phyloP scores from a whole-genome alignment of 1,140 invertebrate species.

The Bathynomus jamesi region DNA sequence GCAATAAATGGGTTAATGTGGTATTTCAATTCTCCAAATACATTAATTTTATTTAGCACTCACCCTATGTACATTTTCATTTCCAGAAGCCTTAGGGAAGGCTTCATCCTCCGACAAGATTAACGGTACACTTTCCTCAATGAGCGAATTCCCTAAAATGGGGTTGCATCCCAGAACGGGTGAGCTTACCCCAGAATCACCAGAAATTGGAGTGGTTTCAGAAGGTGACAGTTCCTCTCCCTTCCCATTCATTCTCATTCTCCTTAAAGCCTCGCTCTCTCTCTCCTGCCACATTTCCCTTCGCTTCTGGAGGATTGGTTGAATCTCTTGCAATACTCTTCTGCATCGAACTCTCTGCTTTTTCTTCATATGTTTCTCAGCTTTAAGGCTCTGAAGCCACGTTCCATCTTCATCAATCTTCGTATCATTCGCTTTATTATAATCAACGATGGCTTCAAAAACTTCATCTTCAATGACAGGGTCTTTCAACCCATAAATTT shows the following conservation, averaged over 20 bases:
- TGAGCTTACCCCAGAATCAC: too few species aligned
- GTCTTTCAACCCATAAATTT: background rate
- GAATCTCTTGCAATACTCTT: background rate
- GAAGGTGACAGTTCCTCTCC: background rate
- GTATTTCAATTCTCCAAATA: too few species aligned
- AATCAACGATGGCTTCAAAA: background rate
- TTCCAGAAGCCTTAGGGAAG: too few species aligned
- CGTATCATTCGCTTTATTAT: background rate
- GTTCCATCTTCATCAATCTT: background rate
- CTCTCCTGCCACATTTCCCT: background rate
- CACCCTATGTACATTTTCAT: too few species aligned
- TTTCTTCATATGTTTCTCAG: background rate
- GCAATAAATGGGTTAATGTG: too few species aligned
- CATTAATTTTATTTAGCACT: too few species aligned
- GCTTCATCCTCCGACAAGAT: too few species aligned
- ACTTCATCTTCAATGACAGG: background rate
- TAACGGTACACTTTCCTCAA: too few species aligned
- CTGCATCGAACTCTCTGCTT: background rate
- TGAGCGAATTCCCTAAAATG: too few species aligned
- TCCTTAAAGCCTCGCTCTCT: background rate
- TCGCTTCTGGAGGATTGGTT: background rate
- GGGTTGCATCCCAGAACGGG: too few species aligned
- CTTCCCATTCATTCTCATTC: background rate
- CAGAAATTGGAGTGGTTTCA: too few species aligned
- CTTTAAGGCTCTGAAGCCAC: background rate